Evolutionary conservation across 2,113 vertebrate genomes (phyloP).

Genomic region (Lamprotornis superbus): DNA sequence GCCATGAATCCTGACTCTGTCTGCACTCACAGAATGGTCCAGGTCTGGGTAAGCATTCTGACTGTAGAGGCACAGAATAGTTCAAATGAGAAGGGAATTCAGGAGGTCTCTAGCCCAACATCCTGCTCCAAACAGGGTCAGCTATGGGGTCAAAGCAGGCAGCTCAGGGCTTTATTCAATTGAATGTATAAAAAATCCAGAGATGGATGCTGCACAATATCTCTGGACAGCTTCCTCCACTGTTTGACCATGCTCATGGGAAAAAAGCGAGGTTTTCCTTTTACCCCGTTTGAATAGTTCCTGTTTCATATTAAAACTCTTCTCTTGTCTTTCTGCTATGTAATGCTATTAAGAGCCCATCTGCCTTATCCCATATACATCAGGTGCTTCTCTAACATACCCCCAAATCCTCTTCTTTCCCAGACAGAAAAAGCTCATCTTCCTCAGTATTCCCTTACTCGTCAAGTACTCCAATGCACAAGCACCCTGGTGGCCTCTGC

Average conservation of each 20-base stretch:
- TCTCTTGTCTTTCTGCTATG: not conserved
- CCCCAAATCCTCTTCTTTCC: not conserved
- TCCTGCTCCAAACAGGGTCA: not conserved
- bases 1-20: not conserved
- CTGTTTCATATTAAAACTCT: not conserved
- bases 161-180: not conserved
- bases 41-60: not conserved
- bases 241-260: not conserved
- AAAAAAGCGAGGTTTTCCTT: not conserved
- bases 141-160: not conserved
- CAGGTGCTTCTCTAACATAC: not conserved
- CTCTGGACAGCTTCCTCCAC: not conserved
- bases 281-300: not conserved
- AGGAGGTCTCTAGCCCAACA: not conserved
- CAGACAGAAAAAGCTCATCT: not conserved
- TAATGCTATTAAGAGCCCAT: not conserved
- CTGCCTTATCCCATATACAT: not conserved
- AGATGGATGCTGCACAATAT: not conserved
- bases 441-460: not conserved
- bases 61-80: not conserved
- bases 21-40: not conserved
- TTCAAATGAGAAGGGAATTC: not conserved
- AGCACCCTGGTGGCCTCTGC: not conserved
- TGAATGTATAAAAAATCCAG: not conserved
- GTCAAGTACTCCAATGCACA: not conserved